Evolutionary conservation across 2,113 vertebrate genomes (phyloP).

Genomic region (Scomber colias): DNA sequence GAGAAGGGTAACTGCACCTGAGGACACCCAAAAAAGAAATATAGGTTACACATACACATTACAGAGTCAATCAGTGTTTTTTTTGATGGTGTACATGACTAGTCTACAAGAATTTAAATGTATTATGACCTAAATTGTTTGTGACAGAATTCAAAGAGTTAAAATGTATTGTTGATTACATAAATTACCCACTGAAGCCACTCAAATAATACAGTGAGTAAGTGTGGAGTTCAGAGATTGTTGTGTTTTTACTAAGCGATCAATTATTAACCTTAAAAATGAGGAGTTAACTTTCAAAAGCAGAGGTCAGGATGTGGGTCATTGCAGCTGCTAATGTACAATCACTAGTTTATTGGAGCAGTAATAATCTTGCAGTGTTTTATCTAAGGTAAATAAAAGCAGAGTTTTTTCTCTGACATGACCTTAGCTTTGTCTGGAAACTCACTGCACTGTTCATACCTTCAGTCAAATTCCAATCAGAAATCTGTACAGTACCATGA

Average conservation of each 20-base stretch:
- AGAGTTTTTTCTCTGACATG: not conserved
- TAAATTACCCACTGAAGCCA: not conserved
- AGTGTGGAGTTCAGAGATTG: not conserved
- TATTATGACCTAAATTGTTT: too few relatives aligned
- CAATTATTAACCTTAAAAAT: slow-evolving; percentile 52
- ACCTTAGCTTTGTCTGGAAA: not conserved
- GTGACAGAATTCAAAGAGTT: too few relatives aligned
- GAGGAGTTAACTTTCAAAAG: slow-evolving; percentile 4
- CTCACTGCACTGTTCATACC: not conserved
- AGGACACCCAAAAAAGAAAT: not conserved
- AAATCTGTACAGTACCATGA: not conserved
- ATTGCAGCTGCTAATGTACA: slow-evolving; percentile 8
- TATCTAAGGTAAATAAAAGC: slow-evolving; percentile 40
- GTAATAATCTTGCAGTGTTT: slow-evolving; percentile 7
- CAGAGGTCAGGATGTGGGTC: not conserved
- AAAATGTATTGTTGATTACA: not conserved
- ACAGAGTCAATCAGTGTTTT: not conserved
- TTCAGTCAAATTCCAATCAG: not conserved
- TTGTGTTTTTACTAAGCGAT: slow-evolving; percentile 34
- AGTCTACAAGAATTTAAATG: not conserved
- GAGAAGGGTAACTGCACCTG: slow-evolving; percentile 94
- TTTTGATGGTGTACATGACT: not conserved
- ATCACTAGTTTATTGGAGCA: slow-evolving; percentile 16
- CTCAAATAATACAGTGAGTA: not conserved
- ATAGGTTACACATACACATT: not conserved